phyloP scores from a whole-genome alignment of 2,888 invertebrate species.

The Apodemia duryi region DNA sequence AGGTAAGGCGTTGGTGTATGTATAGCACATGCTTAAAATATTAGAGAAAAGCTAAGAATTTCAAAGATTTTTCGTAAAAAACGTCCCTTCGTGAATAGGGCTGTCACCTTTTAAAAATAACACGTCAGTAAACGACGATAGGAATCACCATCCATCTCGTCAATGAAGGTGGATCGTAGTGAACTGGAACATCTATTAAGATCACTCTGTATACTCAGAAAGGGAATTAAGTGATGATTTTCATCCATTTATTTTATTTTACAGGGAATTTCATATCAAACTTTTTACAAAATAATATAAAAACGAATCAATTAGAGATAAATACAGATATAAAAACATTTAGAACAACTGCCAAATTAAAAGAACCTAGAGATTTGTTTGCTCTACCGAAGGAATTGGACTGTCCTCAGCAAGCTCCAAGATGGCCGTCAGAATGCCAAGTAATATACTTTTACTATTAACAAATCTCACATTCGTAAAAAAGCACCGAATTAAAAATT shows the following conservation, averaged over 20 bases:
- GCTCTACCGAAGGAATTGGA: slow-evolving; percentile 84
- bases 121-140: too few species aligned
- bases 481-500: neutral
- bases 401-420: slow-evolving; percentile 87
- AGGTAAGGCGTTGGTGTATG: too few species aligned
- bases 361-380: slow-evolving; percentile 85
- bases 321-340: slow-evolving; percentile 83
- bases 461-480: neutral
- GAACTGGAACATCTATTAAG: too few species aligned
- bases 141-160: too few species aligned
- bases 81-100: too few species aligned
- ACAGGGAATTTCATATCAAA: slow-evolving; percentile 81
- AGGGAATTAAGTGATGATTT: too few species aligned
- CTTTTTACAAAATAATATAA: slow-evolving; percentile 81
- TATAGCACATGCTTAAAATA: too few species aligned
- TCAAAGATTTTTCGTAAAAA: too few species aligned
- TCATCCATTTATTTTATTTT: neutral
- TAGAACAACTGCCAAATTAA: slow-evolving; percentile 81
- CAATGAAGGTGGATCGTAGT: too few species aligned
- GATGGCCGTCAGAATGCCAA: slow-evolving; percentile 95
- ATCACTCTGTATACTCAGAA: neutral
- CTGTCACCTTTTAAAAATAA: too few species aligned
- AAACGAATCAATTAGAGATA: slow-evolving; percentile 84
- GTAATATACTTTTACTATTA: slow-evolving; percentile 58
- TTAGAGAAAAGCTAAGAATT: too few species aligned